Percentiles rank a stretch among this genome's conserved stretches.
Evolutionary conservation across 1,140 invertebrate genomes (phyloP).

Genomic region (Paracyclopina nana): DNA sequence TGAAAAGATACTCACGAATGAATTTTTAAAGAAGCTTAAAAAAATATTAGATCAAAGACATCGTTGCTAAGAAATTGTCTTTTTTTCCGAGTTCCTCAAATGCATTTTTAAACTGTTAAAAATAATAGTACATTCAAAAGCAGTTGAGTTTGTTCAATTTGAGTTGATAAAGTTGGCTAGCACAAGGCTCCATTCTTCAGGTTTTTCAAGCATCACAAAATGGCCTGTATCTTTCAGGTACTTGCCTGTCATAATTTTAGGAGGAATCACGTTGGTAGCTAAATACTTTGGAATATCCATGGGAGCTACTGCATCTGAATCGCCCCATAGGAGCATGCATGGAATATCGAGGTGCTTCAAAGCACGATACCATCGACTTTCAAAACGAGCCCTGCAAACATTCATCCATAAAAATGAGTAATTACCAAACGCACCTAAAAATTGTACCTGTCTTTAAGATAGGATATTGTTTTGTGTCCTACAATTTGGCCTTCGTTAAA

Average conservation of each 20-base stretch:
- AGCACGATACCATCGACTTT: background rate
- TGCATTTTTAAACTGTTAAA: too few species aligned
- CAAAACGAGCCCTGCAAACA: background rate
- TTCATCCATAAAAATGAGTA: background rate
- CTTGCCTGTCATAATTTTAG: background rate
- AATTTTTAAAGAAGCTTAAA: too few species aligned
- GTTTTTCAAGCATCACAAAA: background rate
- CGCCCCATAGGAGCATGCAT: background rate
- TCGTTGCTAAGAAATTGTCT: too few species aligned
- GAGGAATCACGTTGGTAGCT: background rate
- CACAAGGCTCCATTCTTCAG: too few species aligned
- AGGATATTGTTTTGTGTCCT: background rate
- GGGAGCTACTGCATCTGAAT: background rate
- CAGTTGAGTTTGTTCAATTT: too few species aligned
- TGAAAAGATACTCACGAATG: too few species aligned
- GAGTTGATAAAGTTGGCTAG: too few species aligned
- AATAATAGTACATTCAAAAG: too few species aligned
- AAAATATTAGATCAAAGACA: too few species aligned
- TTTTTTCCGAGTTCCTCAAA: too few species aligned
- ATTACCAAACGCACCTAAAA: background rate
- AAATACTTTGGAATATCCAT: background rate
- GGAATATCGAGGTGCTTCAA: background rate
- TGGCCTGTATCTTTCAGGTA: background rate
- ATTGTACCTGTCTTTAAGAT: background rate
- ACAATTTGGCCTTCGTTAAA: background rate